Percentiles rank a stretch among this genome's conserved stretches.
These are phyloP conservation scores for Ophthalmolycus amberensis DNA, from an alignment of 2,113 vertebrate species.

Conservation along the genomic window DNA sequence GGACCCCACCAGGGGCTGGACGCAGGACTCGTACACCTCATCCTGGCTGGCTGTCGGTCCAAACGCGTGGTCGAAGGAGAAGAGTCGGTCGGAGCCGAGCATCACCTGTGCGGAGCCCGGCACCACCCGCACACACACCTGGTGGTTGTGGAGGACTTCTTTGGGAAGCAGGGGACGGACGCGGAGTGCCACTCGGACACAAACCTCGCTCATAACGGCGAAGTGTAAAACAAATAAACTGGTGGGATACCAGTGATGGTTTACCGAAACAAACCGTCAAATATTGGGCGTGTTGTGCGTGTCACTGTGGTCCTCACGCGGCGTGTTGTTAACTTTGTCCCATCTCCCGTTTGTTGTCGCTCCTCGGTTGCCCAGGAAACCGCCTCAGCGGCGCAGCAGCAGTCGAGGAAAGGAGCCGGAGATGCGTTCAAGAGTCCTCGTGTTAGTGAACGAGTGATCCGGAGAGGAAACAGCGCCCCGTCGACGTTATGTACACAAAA, in stretches of 20 bases:
- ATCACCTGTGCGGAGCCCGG: constrained; percentile 86
- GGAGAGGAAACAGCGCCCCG: constrained; percentile 56
- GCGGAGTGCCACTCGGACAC: constrained; percentile 90
- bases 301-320: background rate
- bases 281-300: background rate
- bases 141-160: constrained; percentile 89
- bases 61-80: constrained; percentile 92
- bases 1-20: constrained; percentile 87
- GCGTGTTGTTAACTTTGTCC: background rate
- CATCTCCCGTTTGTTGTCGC: constrained; percentile 59
- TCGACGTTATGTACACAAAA: background rate
- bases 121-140: constrained; percentile 87
- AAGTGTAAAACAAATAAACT: background rate
- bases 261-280: background rate
- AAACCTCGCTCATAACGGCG: constrained; percentile 85
- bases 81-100: constrained; percentile 86
- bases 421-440: constrained; percentile 12
- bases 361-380: constrained; percentile 71
- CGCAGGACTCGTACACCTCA: constrained; percentile 88
- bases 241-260: background rate
- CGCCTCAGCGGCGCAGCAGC: background rate
- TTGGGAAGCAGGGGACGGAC: constrained; percentile 90
- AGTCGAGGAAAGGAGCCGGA: constrained; percentile 33
- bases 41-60: constrained; percentile 87
- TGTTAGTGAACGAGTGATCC: too few relatives aligned